phyloP scores from a whole-genome alignment of 2,113 vertebrate genomes.

The Phalacrocorax pelagicus region DNA sequence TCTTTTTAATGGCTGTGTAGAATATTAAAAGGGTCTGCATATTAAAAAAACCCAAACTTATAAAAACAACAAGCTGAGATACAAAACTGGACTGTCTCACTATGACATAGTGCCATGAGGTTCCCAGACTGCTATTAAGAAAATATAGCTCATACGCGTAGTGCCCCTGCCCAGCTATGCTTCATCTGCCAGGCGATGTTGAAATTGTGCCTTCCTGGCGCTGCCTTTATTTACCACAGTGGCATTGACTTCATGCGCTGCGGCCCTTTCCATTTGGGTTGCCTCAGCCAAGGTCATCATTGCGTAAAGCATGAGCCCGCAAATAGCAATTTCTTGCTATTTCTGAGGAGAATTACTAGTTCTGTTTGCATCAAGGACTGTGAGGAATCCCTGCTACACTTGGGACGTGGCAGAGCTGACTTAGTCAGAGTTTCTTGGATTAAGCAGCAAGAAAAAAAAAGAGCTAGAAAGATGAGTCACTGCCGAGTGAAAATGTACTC shows the following conservation, averaged over 20 bases:
- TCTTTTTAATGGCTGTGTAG: not conserved
- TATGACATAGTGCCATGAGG: conserved; percentile 16
- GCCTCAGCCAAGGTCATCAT: conserved; percentile 72
- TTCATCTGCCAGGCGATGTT: conserved; percentile 53
- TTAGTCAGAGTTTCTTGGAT: conserved; percentile 75
- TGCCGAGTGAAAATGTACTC: conserved; percentile 46
- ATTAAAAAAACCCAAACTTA: not conserved
- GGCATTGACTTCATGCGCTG: conserved; percentile 63
- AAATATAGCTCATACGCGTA: conserved; percentile 34
- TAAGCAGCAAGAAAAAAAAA: conserved; percentile 29
- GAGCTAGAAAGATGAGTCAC: conserved; percentile 65
- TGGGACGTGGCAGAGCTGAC: conserved; percentile 72
- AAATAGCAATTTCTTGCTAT: conserved; percentile 63
- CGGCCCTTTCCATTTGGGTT: conserved; percentile 65
- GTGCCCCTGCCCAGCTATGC: conserved; percentile 49
- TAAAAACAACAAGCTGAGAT: not conserved
- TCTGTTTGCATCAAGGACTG: conserved; percentile 66
- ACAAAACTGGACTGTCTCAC: conserved; percentile 3
- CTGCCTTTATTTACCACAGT: conserved; percentile 68
- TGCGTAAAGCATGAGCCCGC: conserved; percentile 67
- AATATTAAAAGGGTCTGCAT: not conserved
- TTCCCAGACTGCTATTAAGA: conserved; percentile 58
- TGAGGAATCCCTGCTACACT: conserved; percentile 66
- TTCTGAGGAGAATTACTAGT: conserved; percentile 68
- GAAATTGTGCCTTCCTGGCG: conserved; percentile 64